Evolutionary conservation across 1,140 invertebrate genomes (phyloP).

Genomic region (Tetramorium simillimum): DNA sequence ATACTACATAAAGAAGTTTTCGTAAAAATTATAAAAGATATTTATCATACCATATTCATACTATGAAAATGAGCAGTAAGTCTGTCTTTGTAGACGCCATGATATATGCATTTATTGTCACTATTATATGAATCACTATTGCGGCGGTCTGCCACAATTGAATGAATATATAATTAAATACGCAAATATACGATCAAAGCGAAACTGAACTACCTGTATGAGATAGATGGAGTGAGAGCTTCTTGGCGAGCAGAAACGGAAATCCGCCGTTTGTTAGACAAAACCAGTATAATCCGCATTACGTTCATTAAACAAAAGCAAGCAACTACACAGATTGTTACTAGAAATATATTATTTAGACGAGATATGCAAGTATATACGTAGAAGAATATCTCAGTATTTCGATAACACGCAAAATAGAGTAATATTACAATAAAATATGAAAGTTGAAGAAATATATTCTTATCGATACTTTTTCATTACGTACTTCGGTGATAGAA

Average conservation of each 20-base stretch:
- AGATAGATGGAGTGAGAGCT: neutral
- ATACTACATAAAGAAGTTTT: neutral
- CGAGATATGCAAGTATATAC: neutral
- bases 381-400: neutral
- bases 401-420: neutral
- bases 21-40: neutral
- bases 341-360: constrained; percentile 4
- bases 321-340: neutral
- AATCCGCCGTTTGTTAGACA: neutral
- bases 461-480: neutral
- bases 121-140: neutral
- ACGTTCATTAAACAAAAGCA: constrained; percentile 19
- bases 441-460: neutral
- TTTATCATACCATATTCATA: neutral
- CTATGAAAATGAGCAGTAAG: neutral
- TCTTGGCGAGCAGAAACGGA: neutral
- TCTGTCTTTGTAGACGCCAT: neutral
- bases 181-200: constrained; percentile 3
- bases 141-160: neutral
- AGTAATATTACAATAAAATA: neutral
- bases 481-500: neutral
- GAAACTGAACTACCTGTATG: neutral
- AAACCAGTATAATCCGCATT: constrained; percentile 19
- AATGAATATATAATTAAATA: neutral
- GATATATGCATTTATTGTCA: neutral